Base-by-base conservation (phyloP, 2,797 vertebrate genomes). In the Typhlichthys subterraneus region DNA sequence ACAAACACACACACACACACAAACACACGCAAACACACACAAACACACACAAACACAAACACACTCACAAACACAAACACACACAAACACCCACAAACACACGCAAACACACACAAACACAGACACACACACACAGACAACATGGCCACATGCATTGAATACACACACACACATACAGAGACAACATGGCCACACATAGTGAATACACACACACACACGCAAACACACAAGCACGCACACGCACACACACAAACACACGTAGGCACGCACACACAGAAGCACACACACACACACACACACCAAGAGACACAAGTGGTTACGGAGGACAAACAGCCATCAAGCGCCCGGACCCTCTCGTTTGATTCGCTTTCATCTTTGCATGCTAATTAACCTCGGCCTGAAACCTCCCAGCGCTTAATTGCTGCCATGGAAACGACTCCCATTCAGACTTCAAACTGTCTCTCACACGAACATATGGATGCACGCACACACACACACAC, bases 341-440 rank as follows among this genome's bases (percentile, higher is more conserved):
- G 75, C 49, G 42, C 61, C 64, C 69, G 53, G 72, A 65, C 58
- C 63, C 62, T 78, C 63, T 77, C 54, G 13, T 65, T 63, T 70
- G 67, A 75, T 65, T 75, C 74, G 61, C 82, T 87, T 91, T 92
- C 75, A 92, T 90, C 87, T 89, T 77, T 84, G 77, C 81, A 85
- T 87, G 87, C 85, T 87, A 86, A 91, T 90, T 90, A 86, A 86
- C 86, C 87, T 87, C 76, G 84, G 87, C 84, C 84, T 82, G 74
- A 84, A 90, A 86, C 79, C 78, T 84, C 68, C 75, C 51, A 75
- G 82, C 56, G 68, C 72, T 85, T 88, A 90, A 90, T 89, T 86
- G 86, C 87, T 84, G 45, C 89, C 82, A 85, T 86, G 85, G 82
- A 80, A 88, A 90, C 80, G 61, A 55, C 59, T 76, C 72, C 85